Conservation (phyloP, 2,888 invertebrate species). For the Tachina lurida region DNA sequence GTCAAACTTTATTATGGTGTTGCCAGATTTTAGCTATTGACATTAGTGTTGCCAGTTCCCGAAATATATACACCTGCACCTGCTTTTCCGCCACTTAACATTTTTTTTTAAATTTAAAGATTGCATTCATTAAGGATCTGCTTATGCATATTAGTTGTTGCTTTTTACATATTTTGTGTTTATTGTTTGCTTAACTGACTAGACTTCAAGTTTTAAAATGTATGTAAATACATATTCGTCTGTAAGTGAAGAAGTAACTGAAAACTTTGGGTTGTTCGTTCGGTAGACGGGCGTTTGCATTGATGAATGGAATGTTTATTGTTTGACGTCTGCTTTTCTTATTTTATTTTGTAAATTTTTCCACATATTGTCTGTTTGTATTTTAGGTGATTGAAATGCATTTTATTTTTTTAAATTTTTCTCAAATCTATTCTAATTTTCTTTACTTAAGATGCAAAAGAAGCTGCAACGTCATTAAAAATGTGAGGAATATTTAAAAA, state of each 20-base stretch:
- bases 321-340: constrained; percentile 13
- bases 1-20: no score
- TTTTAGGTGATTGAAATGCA: neutral
- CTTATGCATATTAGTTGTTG: constrained; percentile 31
- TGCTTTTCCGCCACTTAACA: no score
- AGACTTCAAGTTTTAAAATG: constrained; percentile 1
- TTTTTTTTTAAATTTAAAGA: no score
- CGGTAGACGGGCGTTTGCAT: neutral
- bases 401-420: constrained; percentile 2
- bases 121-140: constrained; percentile 28
- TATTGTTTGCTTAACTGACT: constrained; percentile 36
- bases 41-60: no score
- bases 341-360: constrained; percentile 25
- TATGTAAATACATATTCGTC: neutral
- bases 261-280: constrained; percentile 26
- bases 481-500: neutral
- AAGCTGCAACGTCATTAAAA: constrained; percentile 44
- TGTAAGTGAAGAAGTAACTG: constrained; percentile 23
- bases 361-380: neutral
- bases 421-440: constrained; percentile 36
- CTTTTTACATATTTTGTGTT: constrained; percentile 20
- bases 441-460: neutral
- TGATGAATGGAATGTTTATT: constrained; percentile 38
- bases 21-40: no score
- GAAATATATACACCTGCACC: no score